Evolutionary conservation across 2,888 invertebrate species (phyloP).

Genomic region (Synergus laeviventris): DNA sequence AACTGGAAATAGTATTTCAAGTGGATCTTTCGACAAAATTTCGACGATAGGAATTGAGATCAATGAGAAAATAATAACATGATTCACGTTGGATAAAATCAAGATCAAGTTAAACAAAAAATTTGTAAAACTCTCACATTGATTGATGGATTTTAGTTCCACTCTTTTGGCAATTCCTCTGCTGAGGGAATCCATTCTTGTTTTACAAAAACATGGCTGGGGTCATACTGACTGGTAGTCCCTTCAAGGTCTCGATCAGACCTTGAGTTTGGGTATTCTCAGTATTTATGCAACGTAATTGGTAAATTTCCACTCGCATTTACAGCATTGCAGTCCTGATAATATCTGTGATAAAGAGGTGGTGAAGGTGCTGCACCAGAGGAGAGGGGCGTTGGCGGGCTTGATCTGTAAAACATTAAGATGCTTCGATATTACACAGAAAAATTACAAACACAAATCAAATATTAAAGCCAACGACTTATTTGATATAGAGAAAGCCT

Average conservation of each 20-base stretch:
- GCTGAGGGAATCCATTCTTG: constrained; percentile 71
- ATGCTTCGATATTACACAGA: background rate
- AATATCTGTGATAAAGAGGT: constrained; percentile 72
- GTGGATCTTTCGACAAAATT: background rate
- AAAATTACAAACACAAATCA: background rate
- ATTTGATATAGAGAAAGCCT: background rate
- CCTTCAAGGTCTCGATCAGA: constrained; percentile 61
- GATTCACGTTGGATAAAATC: constrained; percentile 43
- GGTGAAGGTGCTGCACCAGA: constrained; percentile 72
- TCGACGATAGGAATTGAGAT: background rate
- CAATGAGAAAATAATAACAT: background rate
- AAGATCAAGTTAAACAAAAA: constrained; percentile 33
- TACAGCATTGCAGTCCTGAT: constrained; percentile 74
- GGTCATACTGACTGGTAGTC: constrained; percentile 60
- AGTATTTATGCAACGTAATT: constrained; percentile 75
- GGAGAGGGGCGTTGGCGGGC: constrained; percentile 72
- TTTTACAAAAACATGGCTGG: constrained; percentile 70
- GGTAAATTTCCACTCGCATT: constrained; percentile 74
- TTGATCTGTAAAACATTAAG: constrained; percentile 64
- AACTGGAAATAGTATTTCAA: background rate
- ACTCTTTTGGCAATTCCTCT: constrained; percentile 70
- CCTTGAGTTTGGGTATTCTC: constrained; percentile 75
- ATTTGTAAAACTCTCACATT: constrained; percentile 14
- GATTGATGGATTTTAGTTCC: constrained; percentile 60
- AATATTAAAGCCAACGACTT: too few relatives aligned